phyloP scores from a whole-genome alignment of 2,113 vertebrate species.

The Rousettus leschenaultii region DNA sequence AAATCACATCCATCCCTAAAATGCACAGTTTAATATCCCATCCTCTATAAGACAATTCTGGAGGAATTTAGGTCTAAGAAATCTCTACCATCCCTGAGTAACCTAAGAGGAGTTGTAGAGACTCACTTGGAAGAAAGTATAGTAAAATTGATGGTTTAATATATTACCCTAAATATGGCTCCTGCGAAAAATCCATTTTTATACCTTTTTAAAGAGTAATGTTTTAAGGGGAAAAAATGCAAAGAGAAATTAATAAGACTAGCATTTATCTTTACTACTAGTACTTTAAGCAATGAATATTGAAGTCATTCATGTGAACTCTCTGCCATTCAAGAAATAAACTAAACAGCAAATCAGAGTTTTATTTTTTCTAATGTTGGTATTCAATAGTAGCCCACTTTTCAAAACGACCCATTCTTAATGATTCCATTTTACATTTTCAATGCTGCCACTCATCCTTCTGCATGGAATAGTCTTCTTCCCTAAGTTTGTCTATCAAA shows the following conservation, averaged over 20 bases:
- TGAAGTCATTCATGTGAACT: neutral
- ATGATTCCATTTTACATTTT: neutral
- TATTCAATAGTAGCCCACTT: neutral
- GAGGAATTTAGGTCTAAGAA: neutral
- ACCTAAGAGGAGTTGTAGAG: neutral
- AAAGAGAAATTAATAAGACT: neutral
- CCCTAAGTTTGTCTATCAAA: neutral
- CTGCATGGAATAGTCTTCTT: neutral
- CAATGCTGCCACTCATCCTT: neutral
- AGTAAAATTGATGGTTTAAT: neutral
- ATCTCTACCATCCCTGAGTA: neutral
- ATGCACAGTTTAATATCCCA: neutral
- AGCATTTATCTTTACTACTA: conserved; percentile 12
- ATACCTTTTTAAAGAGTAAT: neutral
- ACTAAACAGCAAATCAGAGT: conserved; percentile 1
- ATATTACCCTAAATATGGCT: neutral
- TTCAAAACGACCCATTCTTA: neutral
- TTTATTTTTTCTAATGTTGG: conserved; percentile 3
- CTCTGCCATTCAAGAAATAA: conserved; percentile 30
- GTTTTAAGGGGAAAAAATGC: neutral
- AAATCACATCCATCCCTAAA: neutral
- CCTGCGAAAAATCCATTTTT: conserved; percentile 35
- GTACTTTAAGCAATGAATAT: neutral
- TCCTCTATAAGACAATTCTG: neutral
- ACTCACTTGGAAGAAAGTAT: neutral